Evolutionary conservation across 2,113 vertebrate genomes (phyloP).

Genomic region (western clawed frog (Xenopus tropicalis)): DNA sequence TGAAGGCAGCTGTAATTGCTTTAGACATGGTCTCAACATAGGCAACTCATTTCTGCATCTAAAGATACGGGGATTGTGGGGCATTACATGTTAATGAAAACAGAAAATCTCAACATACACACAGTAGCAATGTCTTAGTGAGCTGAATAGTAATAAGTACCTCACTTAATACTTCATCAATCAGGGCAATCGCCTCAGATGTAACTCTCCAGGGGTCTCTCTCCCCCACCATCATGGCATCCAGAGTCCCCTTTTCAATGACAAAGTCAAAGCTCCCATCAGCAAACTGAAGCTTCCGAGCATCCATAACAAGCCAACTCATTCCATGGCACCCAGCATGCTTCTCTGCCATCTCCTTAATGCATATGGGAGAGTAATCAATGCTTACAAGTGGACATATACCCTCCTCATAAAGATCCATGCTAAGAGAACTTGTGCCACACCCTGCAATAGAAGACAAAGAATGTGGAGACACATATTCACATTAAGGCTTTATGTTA

Average conservation of each 20-base stretch:
- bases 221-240: constrained; percentile 82
- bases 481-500: too few relatives aligned
- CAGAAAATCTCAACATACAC: too few relatives aligned
- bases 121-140: too few relatives aligned
- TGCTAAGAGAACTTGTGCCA: constrained; percentile 87
- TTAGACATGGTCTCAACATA: too few relatives aligned
- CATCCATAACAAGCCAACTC: constrained; percentile 71
- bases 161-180: constrained; percentile 78
- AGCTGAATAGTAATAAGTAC: constrained; percentile 55
- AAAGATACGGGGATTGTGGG: too few relatives aligned
- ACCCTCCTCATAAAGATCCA: constrained; percentile 72
- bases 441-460: constrained; percentile 68
- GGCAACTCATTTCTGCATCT: too few relatives aligned
- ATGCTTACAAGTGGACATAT: constrained; percentile 80
- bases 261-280: constrained; percentile 76
- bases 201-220: constrained; percentile 79
- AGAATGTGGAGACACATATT: too few relatives aligned
- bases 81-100: too few relatives aligned
- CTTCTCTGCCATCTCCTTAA: constrained; percentile 67
- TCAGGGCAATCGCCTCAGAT: constrained; percentile 50
- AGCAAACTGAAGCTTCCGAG: constrained; percentile 69
- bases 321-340: constrained; percentile 67
- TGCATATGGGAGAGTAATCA: constrained; percentile 86
- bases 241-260: constrained; percentile 86
- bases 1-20: too few relatives aligned